A percentile compares a stretch with the other conserved stretches of the same genome.
These are phyloP conservation scores for Noctilio leporinus DNA, from an alignment of 2,113 vertebrate genomes.

Conservation along the genomic window DNA sequence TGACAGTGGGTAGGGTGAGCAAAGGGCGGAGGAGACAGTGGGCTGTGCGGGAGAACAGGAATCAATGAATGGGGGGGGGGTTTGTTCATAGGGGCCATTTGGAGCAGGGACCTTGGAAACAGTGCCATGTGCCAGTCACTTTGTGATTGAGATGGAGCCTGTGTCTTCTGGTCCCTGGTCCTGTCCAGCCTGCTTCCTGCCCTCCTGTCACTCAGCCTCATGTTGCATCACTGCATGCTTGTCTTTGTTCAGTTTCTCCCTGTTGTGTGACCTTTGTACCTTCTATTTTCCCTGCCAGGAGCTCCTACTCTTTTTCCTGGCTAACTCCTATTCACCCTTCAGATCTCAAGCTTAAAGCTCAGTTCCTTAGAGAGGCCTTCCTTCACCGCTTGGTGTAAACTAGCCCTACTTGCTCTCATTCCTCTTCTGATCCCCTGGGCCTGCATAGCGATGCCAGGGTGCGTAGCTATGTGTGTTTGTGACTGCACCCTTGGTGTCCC, in stretches of 20 bases:
- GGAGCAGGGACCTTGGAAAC: not conserved
- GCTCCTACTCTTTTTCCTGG: not conserved
- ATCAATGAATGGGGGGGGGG: not conserved
- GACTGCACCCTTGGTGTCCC: not conserved
- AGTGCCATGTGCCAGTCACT: not conserved
- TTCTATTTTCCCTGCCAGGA: not conserved
- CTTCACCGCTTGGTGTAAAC: not conserved
- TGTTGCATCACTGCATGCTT: not conserved
- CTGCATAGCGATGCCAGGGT: not conserved
- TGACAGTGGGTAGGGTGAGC: not conserved
- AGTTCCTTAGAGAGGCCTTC: not conserved
- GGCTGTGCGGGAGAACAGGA: not conserved
- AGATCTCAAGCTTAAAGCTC: not conserved
- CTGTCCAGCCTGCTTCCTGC: not conserved
- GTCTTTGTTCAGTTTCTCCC: not conserved
- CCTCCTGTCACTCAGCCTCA: not conserved
- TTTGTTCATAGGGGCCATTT: not conserved
- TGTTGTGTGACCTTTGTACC: not conserved
- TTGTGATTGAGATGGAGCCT: not conserved
- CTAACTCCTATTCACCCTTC: not conserved
- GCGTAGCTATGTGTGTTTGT: not conserved
- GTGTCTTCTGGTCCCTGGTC: not conserved
- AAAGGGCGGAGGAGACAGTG: not conserved
- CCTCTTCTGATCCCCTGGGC: not conserved
- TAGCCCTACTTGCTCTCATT: not conserved